A percentile compares a stretch with the other conserved stretches of the same genome.
phyloP scores from a whole-genome alignment of 1,140 invertebrate genomes.

The Drosophila sucinea region DNA sequence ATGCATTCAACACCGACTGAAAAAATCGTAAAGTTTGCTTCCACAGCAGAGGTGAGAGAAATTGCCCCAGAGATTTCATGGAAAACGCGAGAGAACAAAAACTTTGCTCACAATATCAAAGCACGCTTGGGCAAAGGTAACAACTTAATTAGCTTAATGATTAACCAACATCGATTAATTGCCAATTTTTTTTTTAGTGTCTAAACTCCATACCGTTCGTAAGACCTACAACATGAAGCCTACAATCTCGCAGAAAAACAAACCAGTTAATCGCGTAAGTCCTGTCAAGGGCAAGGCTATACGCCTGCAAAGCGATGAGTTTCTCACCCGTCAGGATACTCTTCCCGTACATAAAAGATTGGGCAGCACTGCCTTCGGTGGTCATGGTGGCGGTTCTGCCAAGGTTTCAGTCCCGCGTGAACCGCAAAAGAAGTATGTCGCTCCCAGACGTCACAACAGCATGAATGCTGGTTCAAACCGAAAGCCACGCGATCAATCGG shows the following conservation, averaged over 20 bases:
- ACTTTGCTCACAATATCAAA: slow-evolving; percentile 68
- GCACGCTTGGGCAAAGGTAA: slow-evolving; percentile 71
- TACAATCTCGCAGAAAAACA: slow-evolving; percentile 50
- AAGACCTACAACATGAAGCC: slow-evolving; percentile 77
- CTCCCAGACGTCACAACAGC: slow-evolving; percentile 43
- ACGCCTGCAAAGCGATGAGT: slow-evolving; percentile 76
- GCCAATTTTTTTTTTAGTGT: slow-evolving; percentile 36
- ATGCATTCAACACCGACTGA: slow-evolving; percentile 41
- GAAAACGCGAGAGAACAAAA: slow-evolving; percentile 49
- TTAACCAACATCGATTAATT: not conserved
- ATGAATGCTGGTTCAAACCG: slow-evolving; percentile 47
- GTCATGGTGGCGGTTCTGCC: not conserved
- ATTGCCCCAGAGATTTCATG: slow-evolving; percentile 60
- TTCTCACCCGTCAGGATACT: slow-evolving; percentile 60
- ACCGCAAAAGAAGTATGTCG: slow-evolving; percentile 19
- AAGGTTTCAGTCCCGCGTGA: slow-evolving; percentile 24
- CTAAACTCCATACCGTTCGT: slow-evolving; percentile 68
- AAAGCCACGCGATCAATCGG: slow-evolving; percentile 42
- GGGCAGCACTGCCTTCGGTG: slow-evolving; percentile 32
- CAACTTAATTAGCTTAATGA: too few species aligned
- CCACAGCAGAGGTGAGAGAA: slow-evolving; percentile 78
- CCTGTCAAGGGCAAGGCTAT: slow-evolving; percentile 70
- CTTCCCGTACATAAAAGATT: slow-evolving; percentile 72
- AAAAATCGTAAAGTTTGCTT: slow-evolving; percentile 80
- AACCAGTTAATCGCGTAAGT: slow-evolving; percentile 38